A percentile compares a stretch with the other conserved stretches of the same genome.
Conservation (phyloP, 2,888 invertebrate species). For the Mellilla xanthometata region DNA sequence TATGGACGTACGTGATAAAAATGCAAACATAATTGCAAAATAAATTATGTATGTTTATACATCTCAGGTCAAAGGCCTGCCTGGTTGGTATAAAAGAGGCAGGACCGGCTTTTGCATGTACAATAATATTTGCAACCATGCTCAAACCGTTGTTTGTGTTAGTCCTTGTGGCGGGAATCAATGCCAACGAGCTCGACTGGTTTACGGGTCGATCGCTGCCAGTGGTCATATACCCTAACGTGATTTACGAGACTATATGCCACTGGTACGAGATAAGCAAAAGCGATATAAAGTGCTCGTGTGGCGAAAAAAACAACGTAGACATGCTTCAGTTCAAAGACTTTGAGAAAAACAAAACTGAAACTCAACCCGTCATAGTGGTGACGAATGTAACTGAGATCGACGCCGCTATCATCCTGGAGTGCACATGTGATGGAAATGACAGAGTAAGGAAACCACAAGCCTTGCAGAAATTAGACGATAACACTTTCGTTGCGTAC, state of each 20-base stretch:
- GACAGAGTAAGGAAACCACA: not conserved
- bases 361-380: not conserved
- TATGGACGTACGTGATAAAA: too few relatives aligned
- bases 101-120: too few relatives aligned
- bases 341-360: not conserved
- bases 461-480: too few relatives aligned
- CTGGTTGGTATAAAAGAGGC: too few relatives aligned
- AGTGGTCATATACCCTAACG: constrained; percentile 1
- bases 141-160: too few relatives aligned
- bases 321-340: not conserved
- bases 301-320: not conserved
- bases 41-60: too few relatives aligned
- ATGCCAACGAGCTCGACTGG: not conserved
- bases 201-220: constrained; percentile 3
- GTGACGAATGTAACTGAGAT: not conserved
- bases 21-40: too few relatives aligned
- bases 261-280: not conserved
- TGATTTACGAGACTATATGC: not conserved
- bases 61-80: too few relatives aligned
- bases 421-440: not conserved
- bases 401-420: not conserved
- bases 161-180: not conserved
- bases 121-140: too few relatives aligned
- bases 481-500: too few relatives aligned
- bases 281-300: not conserved